Conservation (phyloP, 2,888 invertebrate genomes). For the Drosophila pseudotalamancana region DNA sequence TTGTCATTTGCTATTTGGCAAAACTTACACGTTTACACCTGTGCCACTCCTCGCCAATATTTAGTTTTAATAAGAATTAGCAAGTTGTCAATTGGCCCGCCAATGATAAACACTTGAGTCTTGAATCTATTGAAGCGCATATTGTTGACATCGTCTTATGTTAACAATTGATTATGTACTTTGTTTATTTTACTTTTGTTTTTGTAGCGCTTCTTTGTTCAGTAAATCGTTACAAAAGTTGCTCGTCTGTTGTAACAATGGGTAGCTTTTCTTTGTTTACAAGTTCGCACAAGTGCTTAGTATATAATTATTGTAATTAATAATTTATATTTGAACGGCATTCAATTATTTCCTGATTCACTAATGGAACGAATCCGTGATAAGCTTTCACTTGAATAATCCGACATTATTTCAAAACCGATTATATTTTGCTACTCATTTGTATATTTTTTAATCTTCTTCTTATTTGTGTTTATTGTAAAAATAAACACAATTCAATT, state of each 20-base stretch:
- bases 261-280: constrained; percentile 39
- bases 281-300: not conserved
- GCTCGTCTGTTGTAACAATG: constrained; percentile 32
- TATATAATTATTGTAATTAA: constrained; percentile 3
- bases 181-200: constrained; percentile 22
- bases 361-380: not conserved
- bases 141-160: not conserved
- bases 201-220: constrained; percentile 50
- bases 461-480: too few species aligned
- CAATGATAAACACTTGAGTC: constrained; percentile 35
- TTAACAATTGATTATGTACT: constrained; percentile 50
- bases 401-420: too few species aligned
- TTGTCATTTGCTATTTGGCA: constrained; percentile 38
- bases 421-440: not conserved
- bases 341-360: constrained; percentile 24
- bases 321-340: constrained; percentile 11
- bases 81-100: constrained; percentile 5
- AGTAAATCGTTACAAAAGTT: constrained; percentile 37
- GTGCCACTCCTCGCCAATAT: not conserved
- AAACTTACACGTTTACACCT: not conserved
- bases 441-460: not conserved
- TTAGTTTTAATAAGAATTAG: constrained; percentile 4
- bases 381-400: not conserved
- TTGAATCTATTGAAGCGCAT: not conserved
- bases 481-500: not conserved